These are phyloP conservation scores for Ormia ochracea DNA, from an alignment of 2,888 invertebrate species.

Conservation along the genomic window DNA sequence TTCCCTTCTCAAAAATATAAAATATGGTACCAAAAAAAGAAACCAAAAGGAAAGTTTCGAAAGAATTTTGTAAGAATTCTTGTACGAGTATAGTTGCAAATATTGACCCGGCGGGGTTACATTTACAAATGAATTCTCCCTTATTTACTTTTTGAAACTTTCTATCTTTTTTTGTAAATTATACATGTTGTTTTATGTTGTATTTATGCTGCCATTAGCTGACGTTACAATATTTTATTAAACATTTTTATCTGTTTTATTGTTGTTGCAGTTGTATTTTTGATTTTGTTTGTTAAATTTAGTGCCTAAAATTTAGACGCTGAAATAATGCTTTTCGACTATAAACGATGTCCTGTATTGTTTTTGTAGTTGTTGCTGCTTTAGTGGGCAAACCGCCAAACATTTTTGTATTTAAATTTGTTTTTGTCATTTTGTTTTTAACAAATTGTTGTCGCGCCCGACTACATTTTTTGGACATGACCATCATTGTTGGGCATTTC, in stretches of 20 bases:
- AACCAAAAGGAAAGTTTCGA: no score
- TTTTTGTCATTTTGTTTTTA: slow-evolving; percentile 54
- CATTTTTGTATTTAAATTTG: slow-evolving; percentile 16
- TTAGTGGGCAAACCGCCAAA: slow-evolving; percentile 73
- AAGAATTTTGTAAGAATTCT: no score
- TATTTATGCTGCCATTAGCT: slow-evolving; percentile 31
- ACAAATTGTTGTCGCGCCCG: slow-evolving; percentile 75
- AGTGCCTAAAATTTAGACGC: slow-evolving; percentile 3
- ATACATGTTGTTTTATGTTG: slow-evolving; percentile 13
- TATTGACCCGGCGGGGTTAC: no score
- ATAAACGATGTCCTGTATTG: slow-evolving; percentile 39
- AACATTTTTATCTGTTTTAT: slow-evolving; percentile 19
- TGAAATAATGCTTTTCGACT: not conserved
- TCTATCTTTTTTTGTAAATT: not conserved
- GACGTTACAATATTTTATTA: slow-evolving; percentile 43
- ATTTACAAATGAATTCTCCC: slow-evolving; percentile 38
- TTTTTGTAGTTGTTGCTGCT: slow-evolving; percentile 63
- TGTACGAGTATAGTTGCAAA: no score
- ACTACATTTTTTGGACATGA: slow-evolving; percentile 70
- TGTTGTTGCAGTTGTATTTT: slow-evolving; percentile 10
- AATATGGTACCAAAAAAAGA: no score
- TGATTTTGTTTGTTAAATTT: slow-evolving; percentile 35
- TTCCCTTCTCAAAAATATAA: no score
- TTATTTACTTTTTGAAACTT: not conserved
- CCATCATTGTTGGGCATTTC: slow-evolving; percentile 36